phyloP scores from a whole-genome alignment of 2,888 invertebrate genomes.

The Hirtodrosophila histrioides region DNA sequence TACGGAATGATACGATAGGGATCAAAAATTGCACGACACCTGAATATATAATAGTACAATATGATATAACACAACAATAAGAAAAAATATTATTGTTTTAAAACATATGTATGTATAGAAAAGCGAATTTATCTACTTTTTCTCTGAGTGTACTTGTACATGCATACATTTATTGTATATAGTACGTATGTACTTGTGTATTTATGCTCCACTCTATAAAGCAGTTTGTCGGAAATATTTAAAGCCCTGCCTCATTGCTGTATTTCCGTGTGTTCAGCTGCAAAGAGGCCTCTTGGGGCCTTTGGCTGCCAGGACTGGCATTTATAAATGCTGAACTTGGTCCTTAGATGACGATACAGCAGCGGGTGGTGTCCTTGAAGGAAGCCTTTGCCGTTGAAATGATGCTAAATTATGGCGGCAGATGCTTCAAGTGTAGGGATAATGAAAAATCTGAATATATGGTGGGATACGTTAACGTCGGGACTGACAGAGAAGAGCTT shows the following conservation, averaged over 20 bases:
- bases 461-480: constrained; percentile 7
- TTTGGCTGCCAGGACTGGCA: constrained; percentile 31
- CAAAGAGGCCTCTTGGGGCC: constrained; percentile 40
- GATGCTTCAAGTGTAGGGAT: constrained; percentile 34
- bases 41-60: no score
- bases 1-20: no score
- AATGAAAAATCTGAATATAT: constrained; percentile 30
- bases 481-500: neutral
- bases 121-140: no score
- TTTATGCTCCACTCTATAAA: constrained; percentile 30
- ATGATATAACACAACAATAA: no score
- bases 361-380: constrained; percentile 50
- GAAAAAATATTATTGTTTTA: no score
- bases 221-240: constrained; percentile 57
- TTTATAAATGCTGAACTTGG: constrained; percentile 52
- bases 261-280: constrained; percentile 31
- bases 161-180: neutral
- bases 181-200: constrained; percentile 3
- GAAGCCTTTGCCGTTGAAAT: constrained; percentile 38
- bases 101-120: no score
- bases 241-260: constrained; percentile 56
- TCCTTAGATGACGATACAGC: constrained; percentile 7
- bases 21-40: no score
- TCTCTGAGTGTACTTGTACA: neutral
- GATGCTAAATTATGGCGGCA: constrained; percentile 42